These are phyloP conservation scores for Clostera curtula DNA, from an alignment of 2,888 invertebrate species.

Conservation along the genomic window DNA sequence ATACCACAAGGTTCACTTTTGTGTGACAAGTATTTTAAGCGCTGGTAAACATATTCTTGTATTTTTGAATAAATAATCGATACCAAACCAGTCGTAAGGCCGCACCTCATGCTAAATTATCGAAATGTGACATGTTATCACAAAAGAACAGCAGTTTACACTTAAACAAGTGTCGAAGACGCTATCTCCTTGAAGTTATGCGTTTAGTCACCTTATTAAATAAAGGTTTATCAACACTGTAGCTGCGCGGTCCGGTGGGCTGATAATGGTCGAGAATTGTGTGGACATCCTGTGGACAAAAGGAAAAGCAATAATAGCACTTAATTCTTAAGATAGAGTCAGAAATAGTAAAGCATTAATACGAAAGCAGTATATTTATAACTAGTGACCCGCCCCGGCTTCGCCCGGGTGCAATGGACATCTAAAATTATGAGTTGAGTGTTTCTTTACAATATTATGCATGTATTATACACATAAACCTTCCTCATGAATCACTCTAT, in stretches of 20 bases:
- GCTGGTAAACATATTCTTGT: constrained; percentile 14
- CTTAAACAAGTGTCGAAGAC: constrained; percentile 66
- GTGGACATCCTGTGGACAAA: constrained; percentile 19
- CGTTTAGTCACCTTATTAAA: constrained; percentile 64
- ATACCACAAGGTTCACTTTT: constrained; percentile 13
- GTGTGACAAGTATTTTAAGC: background rate
- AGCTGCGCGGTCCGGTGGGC: constrained; percentile 15
- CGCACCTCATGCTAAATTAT: constrained; percentile 55
- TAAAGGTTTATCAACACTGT: constrained; percentile 52
- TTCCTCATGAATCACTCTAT: too few relatives aligned
- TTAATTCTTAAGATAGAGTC: too few relatives aligned
- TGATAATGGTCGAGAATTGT: constrained; percentile 20
- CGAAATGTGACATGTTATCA: constrained; percentile 67
- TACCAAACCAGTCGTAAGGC: constrained; percentile 36
- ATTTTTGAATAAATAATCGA: constrained; percentile 29
- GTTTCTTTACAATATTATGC: too few relatives aligned
- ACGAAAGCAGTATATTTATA: too few relatives aligned
- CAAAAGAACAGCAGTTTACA: constrained; percentile 69
- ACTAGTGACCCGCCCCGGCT: too few relatives aligned
- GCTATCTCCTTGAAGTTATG: constrained; percentile 52
- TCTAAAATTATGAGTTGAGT: too few relatives aligned
- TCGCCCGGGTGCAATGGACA: too few relatives aligned
- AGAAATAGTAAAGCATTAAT: too few relatives aligned
- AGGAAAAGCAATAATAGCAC: too few relatives aligned
- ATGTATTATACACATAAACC: too few relatives aligned